Conservation (phyloP, 2,888 invertebrate genomes). For the Epinotia ramella region DNA sequence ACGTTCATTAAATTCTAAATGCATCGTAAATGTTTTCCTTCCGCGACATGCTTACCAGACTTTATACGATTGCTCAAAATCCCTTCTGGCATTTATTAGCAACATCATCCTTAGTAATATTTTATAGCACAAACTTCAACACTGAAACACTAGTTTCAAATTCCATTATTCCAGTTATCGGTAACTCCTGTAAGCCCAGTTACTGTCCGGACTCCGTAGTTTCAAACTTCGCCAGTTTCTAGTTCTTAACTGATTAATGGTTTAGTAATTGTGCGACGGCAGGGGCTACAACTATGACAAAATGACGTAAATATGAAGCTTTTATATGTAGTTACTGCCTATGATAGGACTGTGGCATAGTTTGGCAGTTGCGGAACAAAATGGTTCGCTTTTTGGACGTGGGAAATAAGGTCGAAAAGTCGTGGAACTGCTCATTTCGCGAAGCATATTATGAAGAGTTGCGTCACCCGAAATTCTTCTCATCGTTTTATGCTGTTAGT, state of each 20-base stretch:
- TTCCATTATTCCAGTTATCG: slow-evolving; percentile 9
- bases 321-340: not conserved
- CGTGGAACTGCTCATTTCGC: too few species aligned
- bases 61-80: not conserved
- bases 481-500: slow-evolving; percentile 34
- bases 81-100: not conserved
- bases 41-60: not conserved
- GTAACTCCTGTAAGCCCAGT: slow-evolving; percentile 29
- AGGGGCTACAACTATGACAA: slow-evolving; percentile 52
- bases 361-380: not conserved
- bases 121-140: slow-evolving; percentile 5
- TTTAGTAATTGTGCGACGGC: slow-evolving; percentile 54
- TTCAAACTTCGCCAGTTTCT: slow-evolving; percentile 37
- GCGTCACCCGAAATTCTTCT: slow-evolving; percentile 50
- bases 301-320: not conserved
- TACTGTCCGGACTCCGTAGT: slow-evolving; percentile 11
- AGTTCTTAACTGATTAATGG: slow-evolving; percentile 51
- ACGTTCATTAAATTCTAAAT: not conserved
- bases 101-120: not conserved
- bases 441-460: slow-evolving; percentile 47
- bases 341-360: not conserved
- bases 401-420: not conserved
- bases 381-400: not conserved
- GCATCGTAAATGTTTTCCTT: not conserved
- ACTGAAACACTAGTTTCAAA: not conserved